Evolutionary conservation across 2,113 vertebrate genomes (phyloP).

Genomic region (Eptesicus fuscus): DNA sequence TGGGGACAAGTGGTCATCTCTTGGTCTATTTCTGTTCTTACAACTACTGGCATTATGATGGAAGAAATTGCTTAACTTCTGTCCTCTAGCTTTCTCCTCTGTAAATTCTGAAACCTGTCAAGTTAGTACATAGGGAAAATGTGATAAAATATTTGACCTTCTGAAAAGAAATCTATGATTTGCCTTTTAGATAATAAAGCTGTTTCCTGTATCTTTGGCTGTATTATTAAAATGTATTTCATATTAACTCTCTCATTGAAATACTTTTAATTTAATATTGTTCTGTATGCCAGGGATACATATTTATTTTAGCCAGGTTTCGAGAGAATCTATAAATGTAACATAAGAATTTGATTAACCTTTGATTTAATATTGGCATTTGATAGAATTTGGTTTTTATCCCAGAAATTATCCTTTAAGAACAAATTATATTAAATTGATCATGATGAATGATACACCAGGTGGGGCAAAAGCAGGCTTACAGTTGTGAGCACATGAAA

Average conservation of each 20-base stretch:
- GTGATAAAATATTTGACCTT: not conserved
- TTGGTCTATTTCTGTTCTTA: not conserved
- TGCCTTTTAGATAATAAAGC: constrained; percentile 17
- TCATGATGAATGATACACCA: not conserved
- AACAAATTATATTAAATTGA: constrained; percentile 32
- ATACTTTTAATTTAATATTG: constrained; percentile 37
- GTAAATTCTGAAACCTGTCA: constrained; percentile 27
- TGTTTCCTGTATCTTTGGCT: not conserved
- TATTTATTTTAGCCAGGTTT: constrained; percentile 22
- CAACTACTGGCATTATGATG: not conserved
- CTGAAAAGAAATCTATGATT: constrained; percentile 13
- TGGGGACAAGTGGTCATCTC: not conserved
- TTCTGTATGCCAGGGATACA: not conserved
- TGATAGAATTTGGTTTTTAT: constrained; percentile 39
- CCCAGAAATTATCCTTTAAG: constrained; percentile 9
- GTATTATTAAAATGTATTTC: not conserved
- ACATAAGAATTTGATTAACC: constrained; percentile 4
- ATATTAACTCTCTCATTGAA: constrained; percentile 42
- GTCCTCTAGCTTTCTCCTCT: not conserved
- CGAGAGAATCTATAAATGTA: not conserved
- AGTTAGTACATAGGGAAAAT: not conserved
- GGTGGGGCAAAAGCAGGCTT: not conserved
- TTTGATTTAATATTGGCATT: constrained; percentile 32
- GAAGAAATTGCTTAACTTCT: not conserved
- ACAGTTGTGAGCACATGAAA: not conserved